Base-by-base conservation (phyloP, 2,888 invertebrate species). In the Yponomeuta cagnagella region DNA sequence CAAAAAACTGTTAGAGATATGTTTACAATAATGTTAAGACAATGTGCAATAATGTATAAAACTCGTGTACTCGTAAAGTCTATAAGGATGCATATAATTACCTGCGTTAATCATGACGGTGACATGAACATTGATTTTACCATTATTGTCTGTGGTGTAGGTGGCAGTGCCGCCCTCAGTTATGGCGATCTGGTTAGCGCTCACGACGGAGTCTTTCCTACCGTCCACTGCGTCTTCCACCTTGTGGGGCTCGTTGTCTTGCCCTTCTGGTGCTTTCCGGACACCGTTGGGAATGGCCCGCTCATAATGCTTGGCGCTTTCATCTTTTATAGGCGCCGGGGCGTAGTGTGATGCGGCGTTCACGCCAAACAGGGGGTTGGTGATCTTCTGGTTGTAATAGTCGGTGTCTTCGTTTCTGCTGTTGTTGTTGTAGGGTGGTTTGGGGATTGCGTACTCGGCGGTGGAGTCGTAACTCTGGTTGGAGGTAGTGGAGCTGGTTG, bases 51-150 rank as follows among this genome's bases (percentile, higher is more conserved):
- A 43, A 52, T 65, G 2, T 37, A 43, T 43, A 70, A 10, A 30
- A 63, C 33, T 70, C 9, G 10, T 67, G 37, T 58, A 58, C 6
- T 58, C 66, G 58, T 23, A 9, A 69, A 48, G 63, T 79, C 76
- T 85, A 83, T 88, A 90, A 87, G 90, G 91, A 92, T 90, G 92
- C 90, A 91, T 89, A 90, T 91, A 91, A 88, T 92, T 90, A 86
- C 94, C 94, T 79, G 95, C 95, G 84, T 95, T 95, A 83, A 97
- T 97, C 92, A 96, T 95, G 89, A 96, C 96, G 85, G 96, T 96
- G 86, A 96, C 96, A 93, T 96, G 96, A 87, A 96, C 96, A 93
- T 96, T 96, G 92, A 96, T 96, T 93, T 97, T 97, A 86, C 96
- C 96, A 93, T 97, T 97, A 91, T 96, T 93, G 87, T 95, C 95